A percentile compares a stretch with the other conserved stretches of the same genome.
Conservation (phyloP, 2,113 vertebrate genomes). For the Rhadina sibilatrix region DNA sequence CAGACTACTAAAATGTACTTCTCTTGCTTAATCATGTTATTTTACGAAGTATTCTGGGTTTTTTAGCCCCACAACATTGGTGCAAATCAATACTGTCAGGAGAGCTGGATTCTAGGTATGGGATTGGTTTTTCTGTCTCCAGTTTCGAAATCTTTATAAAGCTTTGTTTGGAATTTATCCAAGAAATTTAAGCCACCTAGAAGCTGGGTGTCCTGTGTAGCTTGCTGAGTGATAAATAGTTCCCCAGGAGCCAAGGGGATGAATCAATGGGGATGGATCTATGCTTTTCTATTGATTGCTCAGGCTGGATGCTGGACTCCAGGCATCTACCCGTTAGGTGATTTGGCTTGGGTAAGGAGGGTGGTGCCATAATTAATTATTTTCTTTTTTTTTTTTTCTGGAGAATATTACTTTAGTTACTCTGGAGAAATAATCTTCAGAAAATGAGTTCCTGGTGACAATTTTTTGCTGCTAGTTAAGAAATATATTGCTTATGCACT, state of each 20-base stretch:
- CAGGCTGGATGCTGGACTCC: not conserved
- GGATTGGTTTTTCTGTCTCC: not conserved
- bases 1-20: not conserved
- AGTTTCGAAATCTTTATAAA: not conserved
- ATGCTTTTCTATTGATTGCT: not conserved
- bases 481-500: not conserved
- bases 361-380: not conserved
- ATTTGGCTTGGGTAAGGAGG: not conserved
- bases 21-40: not conserved
- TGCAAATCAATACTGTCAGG: not conserved
- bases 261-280: not conserved
- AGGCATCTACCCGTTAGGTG: not conserved
- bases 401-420: not conserved
- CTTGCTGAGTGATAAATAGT: not conserved
- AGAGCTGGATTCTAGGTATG: not conserved
- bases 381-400: not conserved
- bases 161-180: not conserved
- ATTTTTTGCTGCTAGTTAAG: not conserved
- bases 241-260: not conserved
- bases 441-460: not conserved
- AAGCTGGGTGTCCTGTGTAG: not conserved
- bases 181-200: not conserved
- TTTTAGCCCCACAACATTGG: not conserved
- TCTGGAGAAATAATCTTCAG: not conserved
- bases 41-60: not conserved